Percentiles rank a stretch among this genome's conserved stretches.
phyloP scores from a whole-genome alignment of 2,113 vertebrate species.

The Barnardius zonarius region DNA sequence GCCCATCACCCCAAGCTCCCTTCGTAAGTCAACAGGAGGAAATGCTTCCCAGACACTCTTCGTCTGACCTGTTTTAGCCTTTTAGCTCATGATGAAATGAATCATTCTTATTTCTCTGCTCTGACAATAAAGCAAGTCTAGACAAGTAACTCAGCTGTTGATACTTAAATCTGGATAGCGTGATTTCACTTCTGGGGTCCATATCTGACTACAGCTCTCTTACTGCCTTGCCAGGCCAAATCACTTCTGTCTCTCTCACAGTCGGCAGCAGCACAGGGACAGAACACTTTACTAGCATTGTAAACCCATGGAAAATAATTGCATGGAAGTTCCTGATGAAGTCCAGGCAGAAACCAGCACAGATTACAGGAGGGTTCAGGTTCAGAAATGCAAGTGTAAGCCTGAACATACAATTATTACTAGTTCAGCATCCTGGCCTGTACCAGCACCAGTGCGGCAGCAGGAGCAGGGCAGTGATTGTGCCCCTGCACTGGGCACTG shows the following conservation, averaged over 20 bases:
- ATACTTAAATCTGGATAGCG: background rate
- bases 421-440: background rate
- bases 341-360: background rate
- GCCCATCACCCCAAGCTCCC: background rate
- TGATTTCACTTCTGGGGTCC: conserved; percentile 23
- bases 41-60: background rate
- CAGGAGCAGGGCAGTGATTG: background rate
- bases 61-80: background rate
- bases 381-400: background rate
- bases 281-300: background rate
- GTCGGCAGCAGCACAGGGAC: background rate
- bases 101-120: conserved; percentile 9
- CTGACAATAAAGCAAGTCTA: conserved; percentile 21
- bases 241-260: background rate
- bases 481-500: background rate
- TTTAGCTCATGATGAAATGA: background rate
- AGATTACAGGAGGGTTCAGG: background rate
- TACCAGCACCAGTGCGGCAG: background rate
- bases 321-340: background rate
- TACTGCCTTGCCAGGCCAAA: background rate
- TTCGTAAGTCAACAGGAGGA: background rate
- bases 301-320: background rate
- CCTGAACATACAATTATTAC: background rate
- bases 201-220: background rate
- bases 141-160: background rate